Evolutionary conservation across 2,113 vertebrate species (phyloP).

Genomic region (Balaeniceps rex): DNA sequence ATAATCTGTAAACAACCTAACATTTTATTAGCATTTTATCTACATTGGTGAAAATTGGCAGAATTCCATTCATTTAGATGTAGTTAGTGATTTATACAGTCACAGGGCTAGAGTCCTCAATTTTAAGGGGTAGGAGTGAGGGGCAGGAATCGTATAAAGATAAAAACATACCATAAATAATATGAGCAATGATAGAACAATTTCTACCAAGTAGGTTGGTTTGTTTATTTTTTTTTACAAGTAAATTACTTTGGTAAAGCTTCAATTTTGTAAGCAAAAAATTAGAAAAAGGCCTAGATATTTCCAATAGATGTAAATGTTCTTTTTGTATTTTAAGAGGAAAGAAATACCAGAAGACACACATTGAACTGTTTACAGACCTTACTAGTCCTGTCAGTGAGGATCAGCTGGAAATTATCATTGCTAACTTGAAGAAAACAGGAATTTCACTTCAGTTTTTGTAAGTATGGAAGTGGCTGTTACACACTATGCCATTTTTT

Average conservation of each 20-base stretch:
- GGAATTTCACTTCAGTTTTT: constrained; percentile 90
- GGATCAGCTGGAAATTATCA: constrained; percentile 87
- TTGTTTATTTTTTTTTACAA: neutral
- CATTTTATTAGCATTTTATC: neutral
- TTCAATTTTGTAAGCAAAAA: neutral
- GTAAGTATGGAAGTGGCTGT: constrained; percentile 76
- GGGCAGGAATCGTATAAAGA: neutral
- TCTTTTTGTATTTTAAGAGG: constrained; percentile 73
- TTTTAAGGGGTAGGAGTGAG: neutral
- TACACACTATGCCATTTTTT: neutral
- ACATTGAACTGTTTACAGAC: constrained; percentile 89
- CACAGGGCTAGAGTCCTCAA: neutral
- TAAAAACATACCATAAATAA: neutral
- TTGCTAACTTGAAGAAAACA: constrained; percentile 83
- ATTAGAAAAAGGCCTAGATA: neutral
- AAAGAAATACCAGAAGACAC: constrained; percentile 85
- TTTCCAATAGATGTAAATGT: neutral
- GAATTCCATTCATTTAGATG: neutral
- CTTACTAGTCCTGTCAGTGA: constrained; percentile 81
- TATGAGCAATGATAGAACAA: neutral
- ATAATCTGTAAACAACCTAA: neutral
- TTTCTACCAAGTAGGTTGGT: neutral
- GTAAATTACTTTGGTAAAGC: neutral
- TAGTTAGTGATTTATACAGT: neutral
- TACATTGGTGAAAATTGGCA: neutral